Evolutionary conservation across 2,797 vertebrate species (phyloP).

Genomic region (Coregonus ussuriensis): DNA sequence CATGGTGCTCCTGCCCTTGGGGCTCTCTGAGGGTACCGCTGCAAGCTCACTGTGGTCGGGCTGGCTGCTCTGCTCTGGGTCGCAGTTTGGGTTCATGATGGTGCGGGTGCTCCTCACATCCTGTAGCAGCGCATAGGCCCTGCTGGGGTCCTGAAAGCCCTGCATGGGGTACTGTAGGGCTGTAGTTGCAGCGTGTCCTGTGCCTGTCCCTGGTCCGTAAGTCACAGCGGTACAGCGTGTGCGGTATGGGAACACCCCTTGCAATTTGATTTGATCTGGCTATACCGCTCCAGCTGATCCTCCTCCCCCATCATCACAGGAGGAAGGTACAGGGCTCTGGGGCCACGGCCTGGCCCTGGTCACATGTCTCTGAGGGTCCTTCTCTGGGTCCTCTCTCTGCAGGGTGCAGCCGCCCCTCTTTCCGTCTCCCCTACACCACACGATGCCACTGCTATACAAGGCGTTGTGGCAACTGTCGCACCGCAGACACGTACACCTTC

Average conservation of each 20-base stretch:
- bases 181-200: not conserved
- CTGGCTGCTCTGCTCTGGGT: constrained; percentile 38
- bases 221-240: not conserved
- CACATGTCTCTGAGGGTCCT: not conserved
- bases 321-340: not conserved
- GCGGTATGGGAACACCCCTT: not conserved
- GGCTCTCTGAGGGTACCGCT: constrained; percentile 1
- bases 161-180: not conserved
- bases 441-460: constrained; percentile 64
- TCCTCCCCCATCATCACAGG: not conserved
- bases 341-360: not conserved
- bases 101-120: constrained; percentile 2
- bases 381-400: not conserved
- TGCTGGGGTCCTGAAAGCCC: not conserved
- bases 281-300: not conserved
- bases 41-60: constrained; percentile 22
- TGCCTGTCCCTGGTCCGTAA: not conserved
- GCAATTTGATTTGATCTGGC: not conserved
- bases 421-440: constrained; percentile 59
- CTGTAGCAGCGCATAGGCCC: not conserved
- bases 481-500: constrained; percentile 25
- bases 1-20: not conserved
- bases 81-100: not conserved
- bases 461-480: constrained; percentile 71
- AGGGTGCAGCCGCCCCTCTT: not conserved